Conservation (phyloP, 2,113 vertebrate species). For the Calypte anna region DNA sequence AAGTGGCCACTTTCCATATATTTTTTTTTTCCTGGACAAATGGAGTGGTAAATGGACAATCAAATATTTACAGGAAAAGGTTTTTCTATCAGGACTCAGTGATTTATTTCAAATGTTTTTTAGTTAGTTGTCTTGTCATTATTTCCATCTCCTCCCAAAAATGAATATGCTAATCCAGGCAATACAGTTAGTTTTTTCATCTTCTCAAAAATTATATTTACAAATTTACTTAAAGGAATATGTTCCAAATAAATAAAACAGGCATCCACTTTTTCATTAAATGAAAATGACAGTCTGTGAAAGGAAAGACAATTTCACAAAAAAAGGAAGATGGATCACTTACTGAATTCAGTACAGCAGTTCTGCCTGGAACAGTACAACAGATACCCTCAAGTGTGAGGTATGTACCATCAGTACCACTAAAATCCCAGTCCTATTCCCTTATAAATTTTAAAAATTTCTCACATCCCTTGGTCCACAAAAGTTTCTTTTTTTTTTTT, state of each 20-base stretch:
- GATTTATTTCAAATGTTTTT: background rate
- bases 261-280: background rate
- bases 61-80: conserved; percentile 67
- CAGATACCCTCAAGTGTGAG: background rate
- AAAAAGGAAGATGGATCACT: background rate
- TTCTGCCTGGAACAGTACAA: background rate
- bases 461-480: background rate
- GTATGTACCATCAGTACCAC: background rate
- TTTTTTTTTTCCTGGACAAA: conserved; percentile 60
- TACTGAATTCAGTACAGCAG: background rate
- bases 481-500: background rate
- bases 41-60: conserved; percentile 73
- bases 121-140: background rate
- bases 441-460: background rate
- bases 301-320: background rate
- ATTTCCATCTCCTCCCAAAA: background rate
- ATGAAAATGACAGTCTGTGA: background rate
- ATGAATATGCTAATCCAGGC: background rate
- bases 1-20: conserved; percentile 88
- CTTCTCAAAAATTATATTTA: background rate
- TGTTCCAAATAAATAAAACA: background rate
- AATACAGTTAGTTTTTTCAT: background rate
- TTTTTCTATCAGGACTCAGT: background rate
- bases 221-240: background rate
- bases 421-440: background rate